Base-by-base conservation (phyloP, 2,888 invertebrate species). In the Dorcus parallelipipedus region DNA sequence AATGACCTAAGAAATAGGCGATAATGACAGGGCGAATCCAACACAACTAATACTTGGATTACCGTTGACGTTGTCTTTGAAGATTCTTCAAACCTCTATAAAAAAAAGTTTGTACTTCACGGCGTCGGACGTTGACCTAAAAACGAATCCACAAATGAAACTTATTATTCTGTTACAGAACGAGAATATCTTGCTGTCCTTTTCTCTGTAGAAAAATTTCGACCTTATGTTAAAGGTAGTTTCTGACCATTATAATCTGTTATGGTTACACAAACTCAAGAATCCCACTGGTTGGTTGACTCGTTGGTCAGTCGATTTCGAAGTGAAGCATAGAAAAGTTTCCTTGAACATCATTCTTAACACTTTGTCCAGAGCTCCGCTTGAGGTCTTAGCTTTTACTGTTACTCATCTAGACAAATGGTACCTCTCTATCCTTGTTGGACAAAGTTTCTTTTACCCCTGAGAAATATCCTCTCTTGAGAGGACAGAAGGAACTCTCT, bases 161-260 rank as follows among this genome's bases (percentile, higher is more conserved):
- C 65, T 10, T 70, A 71, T 41, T 69, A 63, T 56, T 53, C 65
- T 3, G 62, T 65, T 3, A 66, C 66, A 6, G 71, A 73, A 56
- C 26, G 59, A 42, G 14, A 14, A 14, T 14, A 1, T 14, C 14
- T 14, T 14, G 14, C 14, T 14, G 1, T 1, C 26, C 5, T 72
- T 3, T 67, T 67, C 47, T 52, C 59, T 1, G 52, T 72, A 4
- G 67, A 68, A 52, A 67, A 69, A 45, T 71, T 72, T 54, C 51
- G 68, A 39, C 55, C 61, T 26, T 70, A 63, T 57, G 38, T 62
- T 9, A 64, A 65, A 52, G 54, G 26, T 50, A 0, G 59, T 70
- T 0, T 71, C 67, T 4, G 69, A 69, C 49, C 69, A 70, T 41
- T 50, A 57, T 38, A 61, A 65, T 2, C 45, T 71, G 1, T 45